Base-by-base conservation (phyloP, 2,888 invertebrate species). In the Volucella inanis region DNA sequence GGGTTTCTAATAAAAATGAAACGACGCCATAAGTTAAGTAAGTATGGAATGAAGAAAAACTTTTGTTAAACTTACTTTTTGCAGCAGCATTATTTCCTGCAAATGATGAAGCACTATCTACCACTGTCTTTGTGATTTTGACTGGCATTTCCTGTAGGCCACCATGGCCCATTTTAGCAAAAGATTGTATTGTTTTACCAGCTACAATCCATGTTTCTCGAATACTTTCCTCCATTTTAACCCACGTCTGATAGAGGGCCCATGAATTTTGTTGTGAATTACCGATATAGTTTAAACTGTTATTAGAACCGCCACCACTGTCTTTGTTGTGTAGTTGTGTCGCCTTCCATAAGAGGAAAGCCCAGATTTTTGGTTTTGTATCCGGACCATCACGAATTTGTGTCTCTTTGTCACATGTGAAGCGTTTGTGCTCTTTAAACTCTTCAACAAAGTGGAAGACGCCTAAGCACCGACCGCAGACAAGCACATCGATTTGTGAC, bases 201-300 rank as follows among this genome's bases (percentile, higher is more conserved):
- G 97, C 97, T 0, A 95, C 94, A 77, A 97, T 94, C 97, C 97
- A 97, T 0, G 95, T 94, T 59, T 95, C 95, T 71, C 96, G 94
- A 68, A 96, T 94, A 14, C 94, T 93, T 78, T 95, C 94, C 0
- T 96, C 94, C 94, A 97, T 94, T 89, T 96, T 95, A 87, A 96
- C 95, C 97, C 97, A 97, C 88, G 95, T 94, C 90, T 97, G 96
- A 90, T 97, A 97, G 10, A 97, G 92, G 86, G 95, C 94, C 97
- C 97, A 97, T 8, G 96, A 95, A 88, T 94, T 93, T 31, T 93
- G 93, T 87, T 93, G 94, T 38, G 41, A 31, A 64, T 57, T 79
- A 6, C 9, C 55, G 57, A 52, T 61, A 4, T 41, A 59, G 14
- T 59, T 75, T 9, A 70, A 9, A 3, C 31, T 79, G 38, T 54